These are phyloP conservation scores for Prosapia bicincta DNA, from an alignment of 2,888 invertebrate genomes.

Conservation along the genomic window DNA sequence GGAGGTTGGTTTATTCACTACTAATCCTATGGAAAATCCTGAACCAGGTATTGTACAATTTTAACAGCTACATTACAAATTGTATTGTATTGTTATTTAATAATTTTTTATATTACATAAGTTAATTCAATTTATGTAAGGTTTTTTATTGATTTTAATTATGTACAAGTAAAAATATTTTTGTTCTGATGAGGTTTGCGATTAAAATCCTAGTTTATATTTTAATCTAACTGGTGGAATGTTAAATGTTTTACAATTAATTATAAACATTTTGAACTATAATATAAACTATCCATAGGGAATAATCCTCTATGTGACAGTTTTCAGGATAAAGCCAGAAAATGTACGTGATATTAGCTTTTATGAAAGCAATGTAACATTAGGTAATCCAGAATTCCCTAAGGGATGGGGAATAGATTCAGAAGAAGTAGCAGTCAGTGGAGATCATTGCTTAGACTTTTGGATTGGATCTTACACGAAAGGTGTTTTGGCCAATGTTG, in stretches of 20 bases:
- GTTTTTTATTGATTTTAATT: too few relatives aligned
- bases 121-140: too few relatives aligned
- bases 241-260: too few relatives aligned
- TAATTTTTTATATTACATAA: too few relatives aligned
- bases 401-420: slow-evolving; percentile 41
- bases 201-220: too few relatives aligned
- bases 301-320: slow-evolving; percentile 27
- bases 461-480: slow-evolving; percentile 62
- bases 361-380: slow-evolving; percentile 46
- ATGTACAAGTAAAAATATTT: too few relatives aligned
- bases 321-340: slow-evolving; percentile 41
- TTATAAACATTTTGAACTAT: too few relatives aligned
- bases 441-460: slow-evolving; percentile 63
- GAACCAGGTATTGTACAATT: slow-evolving; percentile 34
- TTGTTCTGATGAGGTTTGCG: too few relatives aligned
- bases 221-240: too few relatives aligned
- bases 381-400: slow-evolving; percentile 45
- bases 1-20: slow-evolving; percentile 45
- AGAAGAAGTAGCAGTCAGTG: slow-evolving; percentile 35
- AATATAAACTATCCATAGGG: not conserved
- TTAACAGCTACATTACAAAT: too few relatives aligned
- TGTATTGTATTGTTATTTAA: too few relatives aligned
- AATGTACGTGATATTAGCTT: slow-evolving; percentile 44
- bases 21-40: slow-evolving; percentile 41
- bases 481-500: slow-evolving; percentile 56